Evolutionary conservation across 2,888 invertebrate species (phyloP).

Genomic region (Elegia similella): DNA sequence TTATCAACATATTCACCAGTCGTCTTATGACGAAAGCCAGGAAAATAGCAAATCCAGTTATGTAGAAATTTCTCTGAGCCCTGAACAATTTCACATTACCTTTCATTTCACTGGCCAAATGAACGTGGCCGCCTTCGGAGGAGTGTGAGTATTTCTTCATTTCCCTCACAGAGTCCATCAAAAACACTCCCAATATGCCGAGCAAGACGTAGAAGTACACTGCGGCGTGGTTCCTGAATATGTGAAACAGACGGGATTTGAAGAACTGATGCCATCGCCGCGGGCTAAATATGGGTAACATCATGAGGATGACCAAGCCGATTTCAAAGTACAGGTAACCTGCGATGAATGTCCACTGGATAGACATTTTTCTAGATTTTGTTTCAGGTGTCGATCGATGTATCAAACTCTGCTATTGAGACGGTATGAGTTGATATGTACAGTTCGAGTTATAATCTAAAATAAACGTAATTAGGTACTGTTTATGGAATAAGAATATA

Average conservation of each 20-base stretch:
- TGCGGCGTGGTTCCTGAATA: slow-evolving; percentile 83
- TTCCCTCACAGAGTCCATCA: slow-evolving; percentile 87
- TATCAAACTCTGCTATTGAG: too few relatives aligned
- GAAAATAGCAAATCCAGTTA: slow-evolving; percentile 89
- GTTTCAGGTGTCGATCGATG: neutral
- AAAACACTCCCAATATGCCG: slow-evolving; percentile 83
- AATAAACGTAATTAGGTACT: too few relatives aligned
- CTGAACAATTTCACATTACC: slow-evolving; percentile 87
- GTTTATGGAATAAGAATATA: too few relatives aligned
- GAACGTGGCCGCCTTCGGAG: slow-evolving; percentile 53
- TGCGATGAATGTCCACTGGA: slow-evolving; percentile 90
- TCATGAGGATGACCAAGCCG: slow-evolving; percentile 82
- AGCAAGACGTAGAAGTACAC: slow-evolving; percentile 84
- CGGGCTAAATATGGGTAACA: slow-evolving; percentile 87
- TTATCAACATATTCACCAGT: slow-evolving; percentile 83
- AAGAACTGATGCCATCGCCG: slow-evolving; percentile 89
- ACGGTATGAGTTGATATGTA: too few relatives aligned
- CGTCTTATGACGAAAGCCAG: slow-evolving; percentile 86
- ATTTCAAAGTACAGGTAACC: slow-evolving; percentile 87
- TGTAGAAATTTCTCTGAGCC: slow-evolving; percentile 90
- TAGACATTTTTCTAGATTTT: slow-evolving; percentile 84
- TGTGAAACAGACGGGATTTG: slow-evolving; percentile 85
- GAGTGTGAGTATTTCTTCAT: slow-evolving; percentile 85
- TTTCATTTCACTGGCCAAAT: slow-evolving; percentile 84
- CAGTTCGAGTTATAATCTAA: neutral